A percentile compares a stretch with the other conserved stretches of the same genome.
phyloP scores from a whole-genome alignment of 2,797 vertebrate genomes.

The Galaxias olidus region DNA sequence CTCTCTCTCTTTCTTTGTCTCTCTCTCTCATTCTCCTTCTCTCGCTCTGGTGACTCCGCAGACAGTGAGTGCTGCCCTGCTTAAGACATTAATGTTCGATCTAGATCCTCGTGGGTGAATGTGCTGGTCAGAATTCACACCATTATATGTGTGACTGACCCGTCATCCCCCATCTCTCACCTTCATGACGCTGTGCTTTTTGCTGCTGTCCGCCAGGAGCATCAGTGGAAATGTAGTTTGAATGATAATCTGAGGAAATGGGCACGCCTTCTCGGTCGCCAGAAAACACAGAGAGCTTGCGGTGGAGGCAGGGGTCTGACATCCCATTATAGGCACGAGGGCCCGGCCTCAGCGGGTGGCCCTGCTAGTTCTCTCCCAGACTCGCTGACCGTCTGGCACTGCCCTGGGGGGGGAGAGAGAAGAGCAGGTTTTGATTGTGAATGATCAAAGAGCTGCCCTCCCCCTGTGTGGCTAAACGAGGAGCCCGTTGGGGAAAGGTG shows the following conservation, averaged over 20 bases:
- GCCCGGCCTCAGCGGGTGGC: too few relatives aligned
- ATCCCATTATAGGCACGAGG: background rate
- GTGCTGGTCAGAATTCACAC: background rate
- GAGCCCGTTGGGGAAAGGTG: slow-evolving; percentile 16
- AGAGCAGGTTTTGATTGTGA: background rate
- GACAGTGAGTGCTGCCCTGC: background rate
- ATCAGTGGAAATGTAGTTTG: background rate
- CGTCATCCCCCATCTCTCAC: background rate
- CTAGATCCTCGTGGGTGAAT: background rate
- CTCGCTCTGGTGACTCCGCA: background rate
- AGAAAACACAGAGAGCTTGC: background rate
- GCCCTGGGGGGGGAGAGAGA: background rate
- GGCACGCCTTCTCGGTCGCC: too few relatives aligned
- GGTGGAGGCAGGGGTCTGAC: background rate
- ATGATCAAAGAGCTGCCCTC: background rate
- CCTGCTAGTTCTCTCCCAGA: too few relatives aligned
- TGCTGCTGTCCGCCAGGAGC: background rate
- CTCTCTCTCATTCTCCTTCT: background rate
- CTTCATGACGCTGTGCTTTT: background rate
- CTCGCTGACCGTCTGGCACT: too few relatives aligned
- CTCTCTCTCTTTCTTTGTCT: too few relatives aligned
- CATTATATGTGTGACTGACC: background rate
- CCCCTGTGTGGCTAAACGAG: background rate
- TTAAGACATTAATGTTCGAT: background rate
- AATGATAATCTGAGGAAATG: too few relatives aligned